Evolutionary conservation across 1,140 invertebrate species (phyloP), one percentile per base, ranked within the genome.

Genomic region (Pseudomyrmex flavicornis): DNA sequence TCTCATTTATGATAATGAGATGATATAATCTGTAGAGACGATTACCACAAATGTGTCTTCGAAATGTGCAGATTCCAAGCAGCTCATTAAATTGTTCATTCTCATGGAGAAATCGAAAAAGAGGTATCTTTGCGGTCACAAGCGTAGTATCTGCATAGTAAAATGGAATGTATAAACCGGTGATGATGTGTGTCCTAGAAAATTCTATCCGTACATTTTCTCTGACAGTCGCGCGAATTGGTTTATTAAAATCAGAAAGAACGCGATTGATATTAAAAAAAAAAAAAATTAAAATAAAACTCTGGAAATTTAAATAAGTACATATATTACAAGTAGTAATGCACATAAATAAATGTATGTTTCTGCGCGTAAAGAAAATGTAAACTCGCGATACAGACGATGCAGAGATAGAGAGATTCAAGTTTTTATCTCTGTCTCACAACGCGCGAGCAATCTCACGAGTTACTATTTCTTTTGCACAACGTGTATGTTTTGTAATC

Each of bases 51-150:
- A 73, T 66, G 46, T 48, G 3, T 12, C 59, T 75, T 22, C 10
- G 22, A 13, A 12, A 2, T 52, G 12, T 56, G 8, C 15, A 66
- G 44, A 58, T 69, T 79, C 7, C 5, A 59, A 22, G 0, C 20
- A 10, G 15, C 1, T 26, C n/a, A 68, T 58, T 13, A n/a, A 79
- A 69, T 9, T 46, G 3, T 15, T 70, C 58, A 35, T 70, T 20
- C 35, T 12, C 5, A 22, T 2, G 13, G 44, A 69, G 52, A 79
- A 79, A 79, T 79, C 52, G 35, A 79, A 70, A 70, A 59, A 66
- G 35, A 35, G 0, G 35, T 8, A 20, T 8, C 48, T 17, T 0
- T 26, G 7, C 13, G 15, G n/a, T 20, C 52, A 8, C 22, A 9
- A 15, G 13, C 48, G 61, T 52, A n/a, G 61, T 52, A n/a, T 17